Base-by-base conservation (phyloP, 1,140 invertebrate species). In the Lamellibrachia luymesi region DNA sequence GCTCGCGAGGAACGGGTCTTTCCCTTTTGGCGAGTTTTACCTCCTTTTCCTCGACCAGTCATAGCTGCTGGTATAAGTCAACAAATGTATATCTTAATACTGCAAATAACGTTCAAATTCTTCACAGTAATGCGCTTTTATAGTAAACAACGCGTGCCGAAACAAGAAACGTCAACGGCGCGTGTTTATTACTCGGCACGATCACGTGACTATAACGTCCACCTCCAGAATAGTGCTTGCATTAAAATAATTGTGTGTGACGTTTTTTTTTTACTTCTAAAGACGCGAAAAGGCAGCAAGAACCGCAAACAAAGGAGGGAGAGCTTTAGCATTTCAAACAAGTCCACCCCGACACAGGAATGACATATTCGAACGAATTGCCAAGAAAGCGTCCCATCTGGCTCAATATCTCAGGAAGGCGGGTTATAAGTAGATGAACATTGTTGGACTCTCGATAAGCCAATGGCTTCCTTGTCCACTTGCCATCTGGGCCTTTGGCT, bases 281-380 rank as follows among this genome's bases (percentile, higher is more conserved):
- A 50, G 92, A 52, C 64, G 92, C 92, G 1, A 92, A 92, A 38
- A 92, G 90, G 90, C 38, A 93, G 91, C 80, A 93, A 91, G 92
- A 52, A 90, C 25, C 90, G 92, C 49, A 80, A 80, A 80, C 64
- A 80, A 95, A 97, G 97, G 96, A 97, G 97, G 96, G 97, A 98
- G 94, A 97, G 96, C 64, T 80, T 80, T 80, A 2, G 64, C 64
- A 80, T 80, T 22, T 80, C 64, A 80, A 80, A 80, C 64, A 80
- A 80, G 64, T 80, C 13, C 64, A 80, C 64, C 64, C 64, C 64
- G 64, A 80, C 64, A 80, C 64, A 22, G 64, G 64, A 10, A 80
- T 93, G 96, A 96, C 93, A 95, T 96, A 93, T 96, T 96, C 93
- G 96, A 96, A 93, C 93, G 96, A 93, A 96, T 96, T 92, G 96